Evolutionary conservation across 2,888 invertebrate species (phyloP), one percentile per base, ranked within the genome.

Genomic region (Agrochola lota): DNA sequence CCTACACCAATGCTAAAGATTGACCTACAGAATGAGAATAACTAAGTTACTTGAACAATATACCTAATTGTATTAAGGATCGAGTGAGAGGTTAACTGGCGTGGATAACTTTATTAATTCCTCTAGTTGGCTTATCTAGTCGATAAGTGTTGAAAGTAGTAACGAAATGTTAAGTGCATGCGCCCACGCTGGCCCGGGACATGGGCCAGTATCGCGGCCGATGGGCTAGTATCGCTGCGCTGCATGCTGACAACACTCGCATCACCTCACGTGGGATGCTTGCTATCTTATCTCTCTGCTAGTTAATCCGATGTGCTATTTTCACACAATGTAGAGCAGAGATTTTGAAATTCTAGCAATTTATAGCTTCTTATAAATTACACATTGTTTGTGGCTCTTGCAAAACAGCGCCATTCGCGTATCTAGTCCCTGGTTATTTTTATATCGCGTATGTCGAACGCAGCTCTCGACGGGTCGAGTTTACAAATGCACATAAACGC

Each of bases 221-320:
- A 12, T 71, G 71, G 71, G 57, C 46, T 40, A 60, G 60, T 49
- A 26, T 40, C 55, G 69, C n/a, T 11, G 69, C 78, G 78, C 74
- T 87, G 87, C 83, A 78, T 85, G 81, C 83, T 81, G 80, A 79
- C 82, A 82, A 72, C 78, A 69, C 77, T 78, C 80, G 49, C 79
- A 80, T 74, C 84, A 59, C 67, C 74, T 87, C 94, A 94, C 93
- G 95, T 95, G 93, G 93, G 93, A 91, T 92, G 94, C 93, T 92
- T 94, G 93, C 93, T 95, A 95, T 96, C 94, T 95, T 94, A 95
- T 96, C 95, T 93, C 91, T 89, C 90, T 91, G 92, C 91, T 91
- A 88, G 93, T 91, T 93, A 93, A 94, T 93, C 92, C 91, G 87
- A 86, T 92, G 93, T 90, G 93, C 94, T 95, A 94, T 95, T 94